These are phyloP conservation scores for Drosophila lutescens DNA, from an alignment of 2,888 invertebrate species.

Conservation along the genomic window DNA sequence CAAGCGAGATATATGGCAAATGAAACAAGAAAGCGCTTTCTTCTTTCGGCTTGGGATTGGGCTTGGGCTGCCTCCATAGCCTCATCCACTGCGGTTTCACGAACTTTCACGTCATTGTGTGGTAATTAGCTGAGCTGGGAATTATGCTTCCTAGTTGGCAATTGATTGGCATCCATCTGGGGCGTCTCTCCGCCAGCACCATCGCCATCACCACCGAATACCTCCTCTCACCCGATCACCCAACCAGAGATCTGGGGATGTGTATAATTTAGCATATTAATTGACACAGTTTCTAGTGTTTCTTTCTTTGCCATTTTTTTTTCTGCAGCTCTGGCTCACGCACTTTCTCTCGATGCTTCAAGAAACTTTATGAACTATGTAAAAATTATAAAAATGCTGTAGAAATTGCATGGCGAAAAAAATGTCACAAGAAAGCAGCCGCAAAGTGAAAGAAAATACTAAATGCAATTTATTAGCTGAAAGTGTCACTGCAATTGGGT, in stretches of 20 bases:
- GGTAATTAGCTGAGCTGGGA: slow-evolving; percentile 79
- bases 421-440: slow-evolving; percentile 72
- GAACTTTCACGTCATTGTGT: slow-evolving; percentile 80
- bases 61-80: slow-evolving; percentile 18
- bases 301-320: slow-evolving; percentile 7
- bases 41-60: slow-evolving; percentile 43
- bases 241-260: slow-evolving; percentile 48
- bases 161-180: slow-evolving; percentile 79
- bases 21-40: slow-evolving; percentile 61
- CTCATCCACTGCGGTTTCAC: slow-evolving; percentile 57
- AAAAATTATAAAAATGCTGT: slow-evolving; percentile 60
- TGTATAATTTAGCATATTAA: slow-evolving; percentile 79
- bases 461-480: slow-evolving; percentile 76
- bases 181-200: slow-evolving; percentile 51
- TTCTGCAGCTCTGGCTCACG: slow-evolving; percentile 49
- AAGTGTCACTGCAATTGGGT: slow-evolving; percentile 74
- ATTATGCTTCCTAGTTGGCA: slow-evolving; percentile 82
- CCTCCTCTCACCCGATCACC: slow-evolving; percentile 3
- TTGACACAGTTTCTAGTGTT: slow-evolving; percentile 75
- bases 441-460: slow-evolving; percentile 69
- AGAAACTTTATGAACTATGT: slow-evolving; percentile 79
- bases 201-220: background rate
- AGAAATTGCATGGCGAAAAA: slow-evolving; percentile 43
- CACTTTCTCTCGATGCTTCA: slow-evolving; percentile 68
- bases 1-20: slow-evolving; percentile 56